Conservation (phyloP, 1,140 invertebrate species). For the Zophobas morio region DNA sequence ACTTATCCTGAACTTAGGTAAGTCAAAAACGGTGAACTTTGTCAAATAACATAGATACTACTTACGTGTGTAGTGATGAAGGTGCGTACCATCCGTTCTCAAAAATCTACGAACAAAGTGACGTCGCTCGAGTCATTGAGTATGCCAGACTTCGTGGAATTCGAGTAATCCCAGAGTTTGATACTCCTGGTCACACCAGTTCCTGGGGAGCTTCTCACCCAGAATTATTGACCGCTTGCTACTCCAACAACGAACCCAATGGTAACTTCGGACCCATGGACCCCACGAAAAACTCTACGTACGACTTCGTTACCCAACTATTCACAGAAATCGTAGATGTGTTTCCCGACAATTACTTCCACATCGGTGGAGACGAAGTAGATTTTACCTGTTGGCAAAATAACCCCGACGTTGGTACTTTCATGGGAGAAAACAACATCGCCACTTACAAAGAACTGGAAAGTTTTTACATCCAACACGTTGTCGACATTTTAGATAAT, state of each 20-base stretch:
- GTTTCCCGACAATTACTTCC: conserved; percentile 86
- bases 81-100: conserved; percentile 19
- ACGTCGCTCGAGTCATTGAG: conserved; percentile 79
- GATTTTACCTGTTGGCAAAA: conserved; percentile 88
- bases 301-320: conserved; percentile 77
- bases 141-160: conserved; percentile 87
- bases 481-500: conserved; percentile 72
- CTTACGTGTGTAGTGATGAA: background rate
- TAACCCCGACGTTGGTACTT: conserved; percentile 81
- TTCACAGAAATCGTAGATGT: conserved; percentile 78
- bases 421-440: conserved; percentile 78
- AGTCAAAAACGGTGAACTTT: conserved; percentile 9
- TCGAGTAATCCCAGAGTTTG: conserved; percentile 91
- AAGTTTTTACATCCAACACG: conserved; percentile 77
- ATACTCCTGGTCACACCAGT: conserved; percentile 90
- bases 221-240: conserved; percentile 83
- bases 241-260: conserved; percentile 68
- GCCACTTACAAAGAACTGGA: conserved; percentile 75
- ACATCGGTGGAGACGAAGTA: conserved; percentile 95
- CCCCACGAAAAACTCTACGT: conserved; percentile 77
- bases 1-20: conserved; percentile 84
- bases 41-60: background rate
- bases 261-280: conserved; percentile 85
- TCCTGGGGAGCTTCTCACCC: conserved; percentile 85
- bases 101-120: conserved; percentile 76